Evolutionary conservation across 2,797 vertebrate genomes (phyloP), one percentile per base, ranked within the genome.

Genomic region (Neosilurus mollespiculum): DNA sequence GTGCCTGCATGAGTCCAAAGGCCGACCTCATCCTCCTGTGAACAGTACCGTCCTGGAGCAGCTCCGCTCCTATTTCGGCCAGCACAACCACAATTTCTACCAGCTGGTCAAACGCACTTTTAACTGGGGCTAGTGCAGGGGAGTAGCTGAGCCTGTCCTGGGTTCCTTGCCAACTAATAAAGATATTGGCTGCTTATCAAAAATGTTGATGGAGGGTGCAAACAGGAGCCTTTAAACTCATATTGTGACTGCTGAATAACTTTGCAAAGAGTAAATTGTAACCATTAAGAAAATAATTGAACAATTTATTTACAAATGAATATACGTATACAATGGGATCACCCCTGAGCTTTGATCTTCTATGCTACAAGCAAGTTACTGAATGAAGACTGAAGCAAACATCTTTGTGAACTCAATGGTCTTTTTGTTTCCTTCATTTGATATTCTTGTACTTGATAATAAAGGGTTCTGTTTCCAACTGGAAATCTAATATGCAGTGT

Each of bases 1-100:
- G 78, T 98, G 97, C 90, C 95, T 98, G 89, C 96, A 98, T 0
- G 96, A 98, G 91, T 98, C 97, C 18, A 98, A 98, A 89, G 97
- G 97, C 0, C 96, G 97, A 0, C 96, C 97, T 1, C 97, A 98
- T 83, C 96, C 97, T 0, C 90, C 93, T 0, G 97, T 98, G 37
- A 97, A 98, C 91, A 90, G 88, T 90, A 96, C 96, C 0, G 95
- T 98, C 56, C 93, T 98, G 88, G 94, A 96, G 81, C 95, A 97
- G 88, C 94, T 98, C 24, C 95, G 96, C 87, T 94, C 95, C 78
- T 97, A 96, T 91, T 96, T 98, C 67, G 94, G 93, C 91, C 96
- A 97, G 86, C 97, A 98, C 94, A 98, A 98, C 90, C 94, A 92
- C 83, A 97, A 93, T 90, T 98, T 98, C 93, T 98, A 96, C 93